phyloP scores from a whole-genome alignment of 2,797 vertebrate species.

The Acomys russatus region DNA sequence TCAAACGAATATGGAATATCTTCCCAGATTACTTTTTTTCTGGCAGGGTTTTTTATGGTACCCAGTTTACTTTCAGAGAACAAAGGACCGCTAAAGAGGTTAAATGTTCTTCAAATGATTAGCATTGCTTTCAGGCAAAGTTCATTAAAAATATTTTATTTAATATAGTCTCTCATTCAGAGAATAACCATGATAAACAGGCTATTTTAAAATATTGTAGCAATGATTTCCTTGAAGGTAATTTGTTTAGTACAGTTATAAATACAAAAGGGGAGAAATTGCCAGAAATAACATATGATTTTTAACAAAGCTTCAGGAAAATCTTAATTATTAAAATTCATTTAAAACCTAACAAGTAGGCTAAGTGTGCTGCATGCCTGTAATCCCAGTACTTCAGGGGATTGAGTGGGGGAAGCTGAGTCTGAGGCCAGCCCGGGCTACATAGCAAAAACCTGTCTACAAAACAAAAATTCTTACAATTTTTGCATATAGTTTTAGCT shows the following conservation, averaged over 20 bases:
- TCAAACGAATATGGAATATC: conserved; percentile 25
- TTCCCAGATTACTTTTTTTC: not conserved
- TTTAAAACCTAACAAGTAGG: conserved; percentile 78
- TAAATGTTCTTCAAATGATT: conserved; percentile 62
- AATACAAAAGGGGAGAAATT: conserved; percentile 75
- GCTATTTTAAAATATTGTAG: conserved; percentile 75
- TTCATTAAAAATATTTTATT: conserved; percentile 82
- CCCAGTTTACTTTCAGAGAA: conserved; percentile 68
- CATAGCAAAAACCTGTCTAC: conserved; percentile 30
- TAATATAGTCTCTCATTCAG: conserved; percentile 70
- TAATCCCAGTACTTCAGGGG: not conserved
- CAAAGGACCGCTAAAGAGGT: conserved; percentile 44
- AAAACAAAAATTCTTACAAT: conserved; percentile 51
- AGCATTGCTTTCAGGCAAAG: conserved; percentile 58
- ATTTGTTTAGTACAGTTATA: conserved; percentile 77
- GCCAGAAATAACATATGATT: conserved; percentile 78
- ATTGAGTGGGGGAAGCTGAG: not conserved
- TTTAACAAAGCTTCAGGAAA: conserved; percentile 78
- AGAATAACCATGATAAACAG: conserved; percentile 77
- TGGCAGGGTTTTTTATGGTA: not conserved
- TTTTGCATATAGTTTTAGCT: conserved; percentile 87
- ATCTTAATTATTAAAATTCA: conserved; percentile 82
- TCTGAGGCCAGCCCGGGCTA: not conserved
- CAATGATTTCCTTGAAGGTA: conserved; percentile 69
- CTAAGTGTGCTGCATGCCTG: not conserved